Evolutionary conservation across 2,113 vertebrate species (phyloP), one percentile per base, ranked within the genome.

Genomic region (Alexandromys fortis): DNA sequence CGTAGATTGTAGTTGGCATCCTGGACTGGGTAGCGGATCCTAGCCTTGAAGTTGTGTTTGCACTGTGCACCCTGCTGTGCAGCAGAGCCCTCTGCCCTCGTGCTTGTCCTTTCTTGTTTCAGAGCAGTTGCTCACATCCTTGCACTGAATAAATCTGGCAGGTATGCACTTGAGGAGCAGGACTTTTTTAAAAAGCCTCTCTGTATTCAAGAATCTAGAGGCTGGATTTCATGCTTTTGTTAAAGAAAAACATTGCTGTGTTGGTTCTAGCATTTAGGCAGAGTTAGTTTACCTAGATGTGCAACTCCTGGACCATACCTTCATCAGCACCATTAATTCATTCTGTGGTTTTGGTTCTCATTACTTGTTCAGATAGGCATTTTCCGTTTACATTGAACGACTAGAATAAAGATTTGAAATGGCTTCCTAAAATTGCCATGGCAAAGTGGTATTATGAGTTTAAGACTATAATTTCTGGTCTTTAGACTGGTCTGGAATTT

Each of bases 81-180:
- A 93, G 95, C 95, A 96, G 95, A 96, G 96, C 87, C 63, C 96
- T 96, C 96, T 97, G 95, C 94, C 79, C 38, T 92, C 94, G 38
- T 94, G 78, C 95, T 93, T 97, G 91, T 97, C 75, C 82, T 97
- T 96, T 97, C 96, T 97, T 96, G 92, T 97, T 97, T 96, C 65
- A 91, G 93, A 92, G 49, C 58, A 91, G 45, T 96, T 94, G 63
- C 73, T 95, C 90, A 88, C 67, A 88, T 91, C 91, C 81, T 92
- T 89, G 52, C 85, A 68, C 86, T 96, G 78, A 91, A 55, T 92
- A 73, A 89, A 55, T 92, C 94, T 97, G 86, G 70, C 95, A 86
- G 76, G 87, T 90, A 28, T 90, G 58, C 89, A 4, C 77, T 87
- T 95, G 58, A 93, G 76, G 87, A 91, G 61, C 90, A 94, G 82